phyloP scores from a whole-genome alignment of 2,113 vertebrate genomes.

The Spea multiplicata region DNA sequence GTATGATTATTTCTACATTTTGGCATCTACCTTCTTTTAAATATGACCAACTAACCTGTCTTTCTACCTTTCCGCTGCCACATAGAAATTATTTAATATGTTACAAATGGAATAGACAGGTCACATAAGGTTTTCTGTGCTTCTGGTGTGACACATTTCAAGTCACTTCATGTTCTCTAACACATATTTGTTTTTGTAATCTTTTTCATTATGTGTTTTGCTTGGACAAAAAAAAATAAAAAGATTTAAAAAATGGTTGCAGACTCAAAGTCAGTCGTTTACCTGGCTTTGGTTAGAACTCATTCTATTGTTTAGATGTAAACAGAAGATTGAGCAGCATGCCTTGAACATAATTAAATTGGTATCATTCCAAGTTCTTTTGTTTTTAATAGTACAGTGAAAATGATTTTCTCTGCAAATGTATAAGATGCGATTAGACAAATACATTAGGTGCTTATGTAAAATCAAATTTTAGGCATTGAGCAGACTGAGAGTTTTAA shows the following conservation, averaged over 20 bases:
- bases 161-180: conserved; percentile 27
- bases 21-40: background rate
- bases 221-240: background rate
- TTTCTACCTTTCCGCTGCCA: background rate
- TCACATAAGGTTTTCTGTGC: conserved; percentile 11
- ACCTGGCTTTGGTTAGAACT: conserved; percentile 19
- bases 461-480: background rate
- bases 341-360: conserved; percentile 35
- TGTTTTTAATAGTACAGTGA: background rate
- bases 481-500: background rate
- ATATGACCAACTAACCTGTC: background rate
- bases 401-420: conserved; percentile 24
- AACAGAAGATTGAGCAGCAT: conserved; percentile 19
- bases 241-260: conserved; percentile 24
- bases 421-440: background rate
- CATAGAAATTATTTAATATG: background rate
- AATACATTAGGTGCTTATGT: background rate
- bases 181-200: conserved; percentile 25
- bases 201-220: conserved; percentile 16
- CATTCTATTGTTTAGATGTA: conserved; percentile 27
- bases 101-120: conserved; percentile 4
- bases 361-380: conserved; percentile 24
- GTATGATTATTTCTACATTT: too few species aligned
- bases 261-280: conserved; percentile 18
- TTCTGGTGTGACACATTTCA: conserved; percentile 14